Evolutionary conservation across 1,140 invertebrate genomes (phyloP).

Genomic region (Asobara japonica): DNA sequence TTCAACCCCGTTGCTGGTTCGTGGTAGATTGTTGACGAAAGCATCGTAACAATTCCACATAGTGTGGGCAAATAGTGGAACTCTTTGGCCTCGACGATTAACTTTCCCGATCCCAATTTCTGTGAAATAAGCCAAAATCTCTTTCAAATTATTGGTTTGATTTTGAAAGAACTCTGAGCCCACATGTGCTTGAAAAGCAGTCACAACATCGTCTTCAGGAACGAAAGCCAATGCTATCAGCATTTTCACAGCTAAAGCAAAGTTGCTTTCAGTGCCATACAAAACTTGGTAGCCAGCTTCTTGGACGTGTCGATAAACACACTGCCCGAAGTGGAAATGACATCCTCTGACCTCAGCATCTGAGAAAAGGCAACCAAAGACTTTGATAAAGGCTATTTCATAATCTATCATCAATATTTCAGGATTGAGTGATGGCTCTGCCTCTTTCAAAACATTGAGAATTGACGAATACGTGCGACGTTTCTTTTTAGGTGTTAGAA

Average conservation of each 20-base stretch:
- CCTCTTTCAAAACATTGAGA: not conserved
- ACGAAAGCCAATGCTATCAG: conserved; percentile 17
- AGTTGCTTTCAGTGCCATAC: not conserved
- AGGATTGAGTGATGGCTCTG: conserved; percentile 4
- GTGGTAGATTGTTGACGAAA: not conserved
- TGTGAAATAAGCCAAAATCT: not conserved
- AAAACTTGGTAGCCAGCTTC: not conserved
- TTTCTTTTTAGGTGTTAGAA: conserved; percentile 14
- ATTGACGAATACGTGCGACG: not conserved
- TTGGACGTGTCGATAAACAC: not conserved
- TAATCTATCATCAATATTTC: conserved; percentile 16
- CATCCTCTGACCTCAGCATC: not conserved
- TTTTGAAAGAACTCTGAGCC: not conserved
- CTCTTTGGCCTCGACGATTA: not conserved
- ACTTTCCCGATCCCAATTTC: not conserved
- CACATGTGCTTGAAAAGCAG: no score
- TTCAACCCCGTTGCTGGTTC: not conserved
- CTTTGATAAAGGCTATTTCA: conserved; percentile 8
- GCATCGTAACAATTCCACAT: not conserved
- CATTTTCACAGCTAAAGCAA: conserved; percentile 5
- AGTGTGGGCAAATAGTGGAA: not conserved
- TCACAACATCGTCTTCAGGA: not conserved
- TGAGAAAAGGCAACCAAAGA: not conserved
- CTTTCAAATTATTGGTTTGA: not conserved
- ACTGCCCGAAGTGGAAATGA: conserved; percentile 1